Base-by-base conservation (phyloP, 2,888 invertebrate genomes). In the Anthrax anthrax region DNA sequence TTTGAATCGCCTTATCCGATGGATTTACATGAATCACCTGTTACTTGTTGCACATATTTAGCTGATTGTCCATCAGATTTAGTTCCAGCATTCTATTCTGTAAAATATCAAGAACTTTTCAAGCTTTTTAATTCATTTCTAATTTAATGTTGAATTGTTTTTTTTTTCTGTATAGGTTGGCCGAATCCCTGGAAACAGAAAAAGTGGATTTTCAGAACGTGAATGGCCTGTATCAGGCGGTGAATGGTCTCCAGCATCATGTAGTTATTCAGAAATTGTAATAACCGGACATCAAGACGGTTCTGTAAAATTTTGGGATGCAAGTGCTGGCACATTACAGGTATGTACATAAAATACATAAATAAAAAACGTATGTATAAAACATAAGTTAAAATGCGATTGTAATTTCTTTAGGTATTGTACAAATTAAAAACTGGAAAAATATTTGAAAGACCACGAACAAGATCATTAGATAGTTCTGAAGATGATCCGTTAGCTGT, bases 1-100 rank as follows among this genome's bases (percentile, higher is more conserved):
- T 91, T 96, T 73, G 96, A 97, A 72, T 96, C 96, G 74, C 98
- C 97, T 39, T 97, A 98, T 74, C 92, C 97, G 52, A 96, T 98
- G 95, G 97, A 98, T 72, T 78, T 98, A 57, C 97, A 98, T 74
- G 97, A 98, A 73, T 94, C 95, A 44, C 89, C 96, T 18, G 96
- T 98, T 61, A 97, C 97, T 47, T 90, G 89, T 72, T 91, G 95
- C 70, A 81, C 85, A 50, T 98, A 98, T 75, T 80, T 95, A 67
- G 94, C 95, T 47, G 96, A 98, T 73, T 97, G 96, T 70, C 96
- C 97, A 39, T 87, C 89, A 50, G 97, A 98, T 72, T 76, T 98
- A 65, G 94, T 97, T 64, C 95, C 96, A 49, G 96, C 96, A 56
- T 87, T 97, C 70, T 97, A 97, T 74, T 90, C 94, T 42, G 95